phyloP scores from a whole-genome alignment of 2,113 vertebrate species.

The Myiopsitta monachus region DNA sequence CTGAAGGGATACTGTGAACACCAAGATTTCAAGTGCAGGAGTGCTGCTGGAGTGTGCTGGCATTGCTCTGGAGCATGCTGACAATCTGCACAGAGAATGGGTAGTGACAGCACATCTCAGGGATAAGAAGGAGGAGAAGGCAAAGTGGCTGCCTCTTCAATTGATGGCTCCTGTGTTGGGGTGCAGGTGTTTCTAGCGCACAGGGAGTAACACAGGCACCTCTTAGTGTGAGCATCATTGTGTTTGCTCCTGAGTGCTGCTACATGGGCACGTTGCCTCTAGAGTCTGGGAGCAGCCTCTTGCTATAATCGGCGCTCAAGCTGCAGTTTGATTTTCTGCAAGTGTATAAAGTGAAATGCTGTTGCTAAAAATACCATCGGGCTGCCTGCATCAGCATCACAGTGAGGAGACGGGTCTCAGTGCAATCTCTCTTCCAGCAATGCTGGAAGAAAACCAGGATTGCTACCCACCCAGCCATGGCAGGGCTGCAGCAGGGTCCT shows the following conservation, averaged over 20 bases:
- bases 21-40: background rate
- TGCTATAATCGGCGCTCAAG: background rate
- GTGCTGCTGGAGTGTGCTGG: background rate
- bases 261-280: background rate
- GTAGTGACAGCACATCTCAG: background rate
- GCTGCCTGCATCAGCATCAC: constrained; percentile 48
- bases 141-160: background rate
- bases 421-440: constrained; percentile 48
- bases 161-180: background rate
- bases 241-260: background rate
- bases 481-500: background rate
- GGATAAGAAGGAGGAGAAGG: background rate
- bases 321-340: constrained; percentile 16
- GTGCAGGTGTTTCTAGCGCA: background rate
- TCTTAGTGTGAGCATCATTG: background rate
- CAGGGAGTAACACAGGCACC: background rate
- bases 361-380: constrained; percentile 64
- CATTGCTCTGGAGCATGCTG: accelerated
- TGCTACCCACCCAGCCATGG: background rate
- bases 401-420: constrained; percentile 34
- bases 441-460: background rate
- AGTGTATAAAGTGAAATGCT: constrained; percentile 42
- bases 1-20: background rate
- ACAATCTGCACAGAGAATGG: background rate
- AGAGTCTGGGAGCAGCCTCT: background rate